These are phyloP conservation scores for Branchinecta lynchi DNA, from an alignment of 1,140 invertebrate genomes.

Conservation along the genomic window DNA sequence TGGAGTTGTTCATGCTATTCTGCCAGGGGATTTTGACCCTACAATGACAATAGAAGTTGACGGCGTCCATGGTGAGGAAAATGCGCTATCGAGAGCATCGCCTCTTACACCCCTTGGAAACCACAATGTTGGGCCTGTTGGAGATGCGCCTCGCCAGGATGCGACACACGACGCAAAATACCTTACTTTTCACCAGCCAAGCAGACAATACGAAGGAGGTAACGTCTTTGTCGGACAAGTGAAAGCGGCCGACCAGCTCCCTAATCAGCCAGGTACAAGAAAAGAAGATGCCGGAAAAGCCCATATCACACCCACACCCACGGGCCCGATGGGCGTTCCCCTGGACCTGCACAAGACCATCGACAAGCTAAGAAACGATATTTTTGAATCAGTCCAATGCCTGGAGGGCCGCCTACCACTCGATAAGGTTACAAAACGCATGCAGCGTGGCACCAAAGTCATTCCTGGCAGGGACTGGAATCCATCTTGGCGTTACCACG, in stretches of 20 bases:
- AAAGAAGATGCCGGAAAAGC: too few relatives aligned
- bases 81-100: neutral
- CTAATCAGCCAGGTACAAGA: too few relatives aligned
- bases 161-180: neutral
- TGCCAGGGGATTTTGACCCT: neutral
- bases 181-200: neutral
- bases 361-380: neutral
- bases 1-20: neutral
- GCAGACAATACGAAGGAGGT: too few relatives aligned
- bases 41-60: too few relatives aligned
- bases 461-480: neutral
- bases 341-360: neutral
- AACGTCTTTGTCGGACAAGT: neutral
- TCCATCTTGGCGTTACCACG: neutral
- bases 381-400: neutral
- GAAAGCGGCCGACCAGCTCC: neutral
- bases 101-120: neutral
- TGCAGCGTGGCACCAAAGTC: neutral
- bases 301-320: neutral
- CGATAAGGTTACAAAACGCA: neutral
- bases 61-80: neutral
- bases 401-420: neutral
- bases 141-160: neutral
- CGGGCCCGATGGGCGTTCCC: neutral
- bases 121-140: neutral